Base-by-base conservation (phyloP, 2,797 vertebrate species). In the Oryzias sinensis region DNA sequence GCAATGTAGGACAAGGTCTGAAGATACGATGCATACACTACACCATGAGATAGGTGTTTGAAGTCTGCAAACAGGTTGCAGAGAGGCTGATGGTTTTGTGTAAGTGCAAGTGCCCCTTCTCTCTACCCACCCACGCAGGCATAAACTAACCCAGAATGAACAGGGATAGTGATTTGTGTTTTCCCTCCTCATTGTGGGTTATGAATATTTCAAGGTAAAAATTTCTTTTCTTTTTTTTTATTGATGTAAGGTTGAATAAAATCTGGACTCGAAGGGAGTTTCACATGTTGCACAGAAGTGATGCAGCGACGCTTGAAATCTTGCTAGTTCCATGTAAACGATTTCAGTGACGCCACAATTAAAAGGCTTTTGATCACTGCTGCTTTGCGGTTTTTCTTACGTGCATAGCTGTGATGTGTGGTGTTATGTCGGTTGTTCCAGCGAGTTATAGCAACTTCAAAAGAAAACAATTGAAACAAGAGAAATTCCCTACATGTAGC, bases 11-110 rank as follows among this genome's bases (percentile, higher is more conserved):
- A 15, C 3, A 43, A 47, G 40, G 37, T 47, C 57, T 56, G 49
- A 29, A 49, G 25, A 65, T 15, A n/a, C 51, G 17, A 46, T 29
- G 20, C 44, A 62, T 45, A 14, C 63, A 56, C 67, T 64, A 70
- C 53, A 57, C 77, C 71, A 75, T 56, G 53, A 70, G 68, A 67
- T 54, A 46, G 58, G 45, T 50, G 57, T 68, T 49, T 73, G 67
- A 72, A 68, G 59, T 59, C 56, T 53, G 37, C 62, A 65, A 59
- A 76, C 52, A 72, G 50, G 64, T 56, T 14, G 6, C 24, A 59
- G 56, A 69, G 41, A 76, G 47, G 53, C 45, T 50, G 68, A 81
- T 78, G 73, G 64, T 80, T 76, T 62, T 18, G 42, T 27, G 50
- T 70, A 74, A 65, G 57, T 27, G 20, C 50, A 65, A 68, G 59